Percentiles rank a stretch among this genome's conserved stretches.
These are phyloP conservation scores for Pseudopodoces humilis DNA, from an alignment of 2,113 vertebrate genomes.

Conservation along the genomic window DNA sequence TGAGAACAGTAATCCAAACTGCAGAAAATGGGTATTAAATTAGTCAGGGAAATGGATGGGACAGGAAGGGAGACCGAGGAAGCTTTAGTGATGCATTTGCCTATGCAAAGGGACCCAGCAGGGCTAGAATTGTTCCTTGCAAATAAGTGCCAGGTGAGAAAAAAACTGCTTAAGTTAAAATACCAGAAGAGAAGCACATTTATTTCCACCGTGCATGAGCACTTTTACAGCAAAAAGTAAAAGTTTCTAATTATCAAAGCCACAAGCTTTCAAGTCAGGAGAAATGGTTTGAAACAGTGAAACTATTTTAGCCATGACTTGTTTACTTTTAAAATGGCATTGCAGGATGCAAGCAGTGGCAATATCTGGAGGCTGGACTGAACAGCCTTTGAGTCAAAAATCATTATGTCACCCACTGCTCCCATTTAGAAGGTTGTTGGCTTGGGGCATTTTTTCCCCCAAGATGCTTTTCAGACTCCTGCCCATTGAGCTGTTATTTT, in stretches of 20 bases:
- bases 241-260: background rate
- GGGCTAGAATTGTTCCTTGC: background rate
- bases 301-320: background rate
- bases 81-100: rapidly evolving
- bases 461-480: background rate
- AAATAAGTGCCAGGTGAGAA: background rate
- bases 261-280: background rate
- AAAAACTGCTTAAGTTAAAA: background rate
- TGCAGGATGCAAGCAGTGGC: rapidly evolving
- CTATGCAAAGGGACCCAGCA: background rate
- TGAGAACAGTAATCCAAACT: background rate
- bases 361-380: background rate
- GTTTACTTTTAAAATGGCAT: background rate
- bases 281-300: background rate
- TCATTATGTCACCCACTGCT: background rate
- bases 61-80: background rate
- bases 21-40: background rate
- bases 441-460: background rate
- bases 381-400: background rate
- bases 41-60: background rate
- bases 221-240: background rate
- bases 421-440: background rate
- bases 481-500: background rate
- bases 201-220: background rate
- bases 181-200: background rate